Conservation (phyloP, 2,797 vertebrate species). For the Adrianichthys oophorus region DNA sequence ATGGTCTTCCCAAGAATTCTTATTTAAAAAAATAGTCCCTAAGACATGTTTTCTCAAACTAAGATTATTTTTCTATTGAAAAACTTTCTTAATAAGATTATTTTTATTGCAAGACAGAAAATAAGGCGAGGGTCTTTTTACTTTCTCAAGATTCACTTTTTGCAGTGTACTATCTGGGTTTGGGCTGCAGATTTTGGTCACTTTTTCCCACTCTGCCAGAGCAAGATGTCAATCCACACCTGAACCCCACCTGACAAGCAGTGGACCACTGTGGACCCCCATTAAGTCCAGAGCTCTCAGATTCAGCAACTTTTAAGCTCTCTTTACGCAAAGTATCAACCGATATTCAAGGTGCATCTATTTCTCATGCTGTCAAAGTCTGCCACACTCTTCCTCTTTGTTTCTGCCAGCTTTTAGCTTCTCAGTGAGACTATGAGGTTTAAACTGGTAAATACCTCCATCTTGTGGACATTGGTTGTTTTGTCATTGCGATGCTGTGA, state of each 20-base stretch:
- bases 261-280: conserved; percentile 55
- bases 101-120: too few species aligned
- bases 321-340: too few species aligned
- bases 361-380: conserved; percentile 68
- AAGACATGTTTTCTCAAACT: too few species aligned
- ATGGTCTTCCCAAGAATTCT: too few species aligned
- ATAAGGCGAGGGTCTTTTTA: too few species aligned
- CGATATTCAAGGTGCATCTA: too few species aligned
- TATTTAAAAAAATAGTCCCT: too few species aligned
- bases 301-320: too few species aligned
- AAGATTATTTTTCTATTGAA: too few species aligned
- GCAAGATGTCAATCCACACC: conserved; percentile 73
- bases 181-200: conserved; percentile 57
- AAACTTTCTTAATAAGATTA: too few species aligned
- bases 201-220: conserved; percentile 76
- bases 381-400: conserved; percentile 55
- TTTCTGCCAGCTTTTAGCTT: conserved; percentile 33
- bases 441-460: conserved; percentile 84
- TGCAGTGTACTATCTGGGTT: conserved; percentile 56
- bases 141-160: too few species aligned
- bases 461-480: conserved; percentile 77
- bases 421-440: conserved; percentile 33
- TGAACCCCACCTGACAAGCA: conserved; percentile 66
- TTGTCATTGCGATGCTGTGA: conserved; percentile 4
- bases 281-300: conserved; percentile 65